Evolutionary conservation across 2,797 vertebrate species (phyloP).

Genomic region (Thalassophryne amazonica): DNA sequence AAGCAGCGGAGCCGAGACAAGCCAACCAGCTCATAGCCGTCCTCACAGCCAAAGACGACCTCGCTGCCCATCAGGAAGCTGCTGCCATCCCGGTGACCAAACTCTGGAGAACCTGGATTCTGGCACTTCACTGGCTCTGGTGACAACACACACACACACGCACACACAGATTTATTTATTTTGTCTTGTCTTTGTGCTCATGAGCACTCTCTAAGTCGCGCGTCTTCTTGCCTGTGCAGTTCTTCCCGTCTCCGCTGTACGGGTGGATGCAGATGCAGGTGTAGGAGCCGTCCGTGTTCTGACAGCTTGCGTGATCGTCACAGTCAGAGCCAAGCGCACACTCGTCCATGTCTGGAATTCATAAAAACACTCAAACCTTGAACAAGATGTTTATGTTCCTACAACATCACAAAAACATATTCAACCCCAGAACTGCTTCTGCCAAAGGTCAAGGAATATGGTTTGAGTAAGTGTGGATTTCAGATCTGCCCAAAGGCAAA

Average conservation of each 20-base stretch:
- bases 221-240: conserved; percentile 86
- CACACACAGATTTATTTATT: not conserved
- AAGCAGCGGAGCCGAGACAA: conserved; percentile 74
- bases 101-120: conserved; percentile 83
- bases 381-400: not conserved
- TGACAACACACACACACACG: conserved; percentile 1
- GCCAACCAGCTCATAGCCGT: conserved; percentile 84
- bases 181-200: not conserved
- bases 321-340: conserved; percentile 95
- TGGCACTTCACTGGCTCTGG: conserved; percentile 89
- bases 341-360: conserved; percentile 89
- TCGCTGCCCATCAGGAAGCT: conserved; percentile 82
- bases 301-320: conserved; percentile 85
- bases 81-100: conserved; percentile 79
- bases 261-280: conserved; percentile 87
- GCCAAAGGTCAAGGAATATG: too few relatives aligned
- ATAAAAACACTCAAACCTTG: not conserved
- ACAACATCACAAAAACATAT: too few relatives aligned
- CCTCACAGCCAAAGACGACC: conserved; percentile 83
- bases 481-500: too few relatives aligned
- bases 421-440: too few relatives aligned
- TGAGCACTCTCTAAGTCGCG: not conserved
- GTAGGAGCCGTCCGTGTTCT: conserved; percentile 93
- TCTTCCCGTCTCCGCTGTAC: conserved; percentile 92
- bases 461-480: too few relatives aligned